Conservation (phyloP, 2,113 vertebrate species). For the Parotia lawesii region DNA sequence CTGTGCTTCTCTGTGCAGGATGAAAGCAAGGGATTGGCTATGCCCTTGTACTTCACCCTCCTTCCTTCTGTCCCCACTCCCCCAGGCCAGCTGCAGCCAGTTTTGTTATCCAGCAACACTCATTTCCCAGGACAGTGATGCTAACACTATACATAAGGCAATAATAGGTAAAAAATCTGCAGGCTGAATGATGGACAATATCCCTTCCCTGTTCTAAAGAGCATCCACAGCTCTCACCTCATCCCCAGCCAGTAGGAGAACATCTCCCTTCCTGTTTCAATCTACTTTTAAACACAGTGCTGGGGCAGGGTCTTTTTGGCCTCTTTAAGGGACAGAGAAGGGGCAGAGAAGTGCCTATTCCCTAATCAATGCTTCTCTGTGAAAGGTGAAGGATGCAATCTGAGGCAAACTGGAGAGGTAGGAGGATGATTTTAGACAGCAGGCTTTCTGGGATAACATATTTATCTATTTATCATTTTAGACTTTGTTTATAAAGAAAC, state of each 20-base stretch:
- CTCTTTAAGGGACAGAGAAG: background rate
- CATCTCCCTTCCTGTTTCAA: background rate
- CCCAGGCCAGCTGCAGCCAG: background rate
- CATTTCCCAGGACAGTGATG: background rate
- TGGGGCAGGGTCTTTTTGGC: background rate
- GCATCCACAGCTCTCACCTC: background rate
- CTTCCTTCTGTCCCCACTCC: background rate
- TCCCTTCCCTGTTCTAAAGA: background rate
- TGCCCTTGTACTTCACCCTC: background rate
- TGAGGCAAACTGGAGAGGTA: background rate
- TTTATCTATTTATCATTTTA: slow-evolving; percentile 18
- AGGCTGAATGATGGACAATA: background rate
- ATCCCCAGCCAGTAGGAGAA: background rate
- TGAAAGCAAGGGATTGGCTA: background rate
- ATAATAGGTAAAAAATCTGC: background rate
- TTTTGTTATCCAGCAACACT: background rate
- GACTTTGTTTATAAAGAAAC: slow-evolving; percentile 11
- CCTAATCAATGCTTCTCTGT: background rate
- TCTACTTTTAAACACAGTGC: background rate
- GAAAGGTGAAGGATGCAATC: background rate
- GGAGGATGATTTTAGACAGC: background rate
- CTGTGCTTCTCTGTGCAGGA: background rate
- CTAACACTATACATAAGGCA: background rate
- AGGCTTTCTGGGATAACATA: background rate
- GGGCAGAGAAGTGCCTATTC: background rate